Percentiles rank a stretch among this genome's conserved stretches.
These are phyloP conservation scores for Byasa hedistus DNA, from an alignment of 2,888 invertebrate genomes.

Conservation along the genomic window DNA sequence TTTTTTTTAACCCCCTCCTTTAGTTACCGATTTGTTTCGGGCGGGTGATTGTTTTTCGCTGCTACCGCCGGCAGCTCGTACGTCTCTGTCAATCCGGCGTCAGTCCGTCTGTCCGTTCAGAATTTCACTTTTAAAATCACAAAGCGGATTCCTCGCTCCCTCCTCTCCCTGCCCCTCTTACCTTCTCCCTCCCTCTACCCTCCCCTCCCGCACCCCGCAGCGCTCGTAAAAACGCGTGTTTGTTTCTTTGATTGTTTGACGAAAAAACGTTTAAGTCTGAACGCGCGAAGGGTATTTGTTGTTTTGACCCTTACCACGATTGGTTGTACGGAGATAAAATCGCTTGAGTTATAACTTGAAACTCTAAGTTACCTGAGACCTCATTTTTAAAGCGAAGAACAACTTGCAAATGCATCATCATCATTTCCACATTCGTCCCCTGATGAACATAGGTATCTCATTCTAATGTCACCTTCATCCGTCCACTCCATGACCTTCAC, in stretches of 20 bases:
- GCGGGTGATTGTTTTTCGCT: slow-evolving; percentile 45
- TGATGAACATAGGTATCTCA: too few relatives aligned
- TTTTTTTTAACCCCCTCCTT: slow-evolving; percentile 32
- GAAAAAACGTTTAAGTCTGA: slow-evolving; percentile 30
- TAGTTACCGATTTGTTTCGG: slow-evolving; percentile 13
- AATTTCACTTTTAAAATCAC: slow-evolving; percentile 48
- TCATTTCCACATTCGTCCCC: too few relatives aligned
- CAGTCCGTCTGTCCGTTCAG: slow-evolving; percentile 42
- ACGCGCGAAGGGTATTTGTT: slow-evolving; percentile 25
- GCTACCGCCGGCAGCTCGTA: slow-evolving; percentile 35
- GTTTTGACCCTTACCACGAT: slow-evolving; percentile 20
- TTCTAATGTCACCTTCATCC: too few relatives aligned
- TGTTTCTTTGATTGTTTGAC: slow-evolving; percentile 43
- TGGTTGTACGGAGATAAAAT: too few relatives aligned
- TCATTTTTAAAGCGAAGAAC: too few relatives aligned
- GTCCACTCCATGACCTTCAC: too few relatives aligned
- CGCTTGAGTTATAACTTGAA: too few relatives aligned
- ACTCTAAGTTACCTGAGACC: too few relatives aligned
- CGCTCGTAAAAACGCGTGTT: slow-evolving; percentile 48
- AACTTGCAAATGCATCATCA: too few relatives aligned
- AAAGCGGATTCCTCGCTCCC: slow-evolving; percentile 42
- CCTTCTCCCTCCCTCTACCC: too few relatives aligned
- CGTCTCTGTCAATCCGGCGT: slow-evolving; percentile 45
- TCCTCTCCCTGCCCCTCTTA: too few relatives aligned
- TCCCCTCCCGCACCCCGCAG: slow-evolving; percentile 32